Percentiles rank a stretch among this genome's conserved stretches.
These are phyloP conservation scores for Oncorhynchus gorbuscha DNA, from an alignment of 2,113 vertebrate species.

Conservation along the genomic window DNA sequence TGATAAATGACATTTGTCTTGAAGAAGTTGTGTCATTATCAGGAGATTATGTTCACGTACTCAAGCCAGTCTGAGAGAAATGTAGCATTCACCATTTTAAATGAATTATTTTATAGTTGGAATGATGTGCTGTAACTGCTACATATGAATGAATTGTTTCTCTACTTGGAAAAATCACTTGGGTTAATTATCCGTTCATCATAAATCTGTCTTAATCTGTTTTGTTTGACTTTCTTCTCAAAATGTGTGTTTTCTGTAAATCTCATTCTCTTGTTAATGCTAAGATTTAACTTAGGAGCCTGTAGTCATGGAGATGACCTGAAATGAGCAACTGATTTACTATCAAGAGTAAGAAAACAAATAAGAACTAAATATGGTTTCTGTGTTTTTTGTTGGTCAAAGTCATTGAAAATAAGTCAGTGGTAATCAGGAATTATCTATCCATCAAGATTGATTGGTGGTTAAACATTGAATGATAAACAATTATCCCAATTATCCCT, in stretches of 20 bases:
- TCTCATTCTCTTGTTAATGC: conserved; percentile 77
- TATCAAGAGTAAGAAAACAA: conserved; percentile 64
- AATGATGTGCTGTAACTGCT: conserved; percentile 73
- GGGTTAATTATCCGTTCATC: conserved; percentile 63
- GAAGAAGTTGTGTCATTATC: conserved; percentile 68
- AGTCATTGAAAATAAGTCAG: conserved; percentile 53
- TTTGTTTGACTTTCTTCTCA: conserved; percentile 34
- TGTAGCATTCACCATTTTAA: conserved; percentile 69
- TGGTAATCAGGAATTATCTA: conserved; percentile 50
- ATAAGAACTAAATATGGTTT: conserved; percentile 77
- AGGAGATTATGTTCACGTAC: conserved; percentile 74
- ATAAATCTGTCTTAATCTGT: conserved; percentile 70
- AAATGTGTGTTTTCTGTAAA: conserved; percentile 62
- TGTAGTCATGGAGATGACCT: conserved; percentile 82
- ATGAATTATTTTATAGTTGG: conserved; percentile 67
- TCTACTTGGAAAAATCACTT: conserved; percentile 37
- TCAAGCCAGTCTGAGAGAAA: conserved; percentile 67
- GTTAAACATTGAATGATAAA: conserved; percentile 53
- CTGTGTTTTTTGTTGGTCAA: conserved; percentile 60
- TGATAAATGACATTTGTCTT: conserved; percentile 72
- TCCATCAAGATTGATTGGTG: conserved; percentile 52
- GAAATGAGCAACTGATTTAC: conserved; percentile 79
- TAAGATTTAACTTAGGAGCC: conserved; percentile 86
- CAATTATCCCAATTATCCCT: conserved; percentile 14
- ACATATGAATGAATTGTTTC: conserved; percentile 69